Percentiles rank a stretch among this genome's conserved stretches.
Conservation (phyloP, 2,888 invertebrate genomes). For the Sclerodermus sp. region DNA sequence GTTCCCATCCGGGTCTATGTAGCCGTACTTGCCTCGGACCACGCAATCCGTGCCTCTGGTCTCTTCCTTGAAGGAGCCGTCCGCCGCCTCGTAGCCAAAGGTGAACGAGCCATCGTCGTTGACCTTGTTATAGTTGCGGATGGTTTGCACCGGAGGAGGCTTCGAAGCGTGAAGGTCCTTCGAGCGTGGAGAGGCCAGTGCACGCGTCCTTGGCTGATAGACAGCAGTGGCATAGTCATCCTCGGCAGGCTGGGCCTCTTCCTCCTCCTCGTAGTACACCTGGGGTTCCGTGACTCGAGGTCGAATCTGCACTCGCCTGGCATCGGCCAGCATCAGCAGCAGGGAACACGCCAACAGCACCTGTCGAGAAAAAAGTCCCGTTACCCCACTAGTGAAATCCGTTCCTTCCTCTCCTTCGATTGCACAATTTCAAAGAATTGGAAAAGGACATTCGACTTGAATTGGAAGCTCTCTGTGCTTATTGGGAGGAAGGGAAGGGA, state of each 20-base stretch:
- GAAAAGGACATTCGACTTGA: no score
- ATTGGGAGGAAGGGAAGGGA: no score
- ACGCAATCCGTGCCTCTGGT: slow-evolving; percentile 84
- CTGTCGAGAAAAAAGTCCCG: slow-evolving; percentile 24
- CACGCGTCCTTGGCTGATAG: slow-evolving; percentile 51
- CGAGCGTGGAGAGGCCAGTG: slow-evolving; percentile 56
- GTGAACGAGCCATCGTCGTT: slow-evolving; percentile 85
- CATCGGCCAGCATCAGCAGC: slow-evolving; percentile 44
- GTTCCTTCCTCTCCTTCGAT: no score
- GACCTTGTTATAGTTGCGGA: slow-evolving; percentile 79
- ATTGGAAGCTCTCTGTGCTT: no score
- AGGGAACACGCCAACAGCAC: slow-evolving; percentile 47
- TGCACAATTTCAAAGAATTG: no score
- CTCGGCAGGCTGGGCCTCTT: slow-evolving; percentile 42
- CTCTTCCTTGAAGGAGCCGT: slow-evolving; percentile 85
- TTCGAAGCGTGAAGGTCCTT: slow-evolving; percentile 64
- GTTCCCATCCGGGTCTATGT: slow-evolving; percentile 84
- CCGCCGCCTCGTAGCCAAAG: slow-evolving; percentile 82
- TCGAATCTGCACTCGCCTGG: slow-evolving; percentile 60
- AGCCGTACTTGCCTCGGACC: slow-evolving; percentile 84
- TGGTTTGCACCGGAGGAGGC: slow-evolving; percentile 78
- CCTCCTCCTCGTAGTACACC: slow-evolving; percentile 57
- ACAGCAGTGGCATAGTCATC: slow-evolving; percentile 41
- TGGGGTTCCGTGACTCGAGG: slow-evolving; percentile 56
- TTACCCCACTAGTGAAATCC: no score